Base-by-base conservation (phyloP, 2,888 invertebrate species). In the Andrena trimmerana region DNA sequence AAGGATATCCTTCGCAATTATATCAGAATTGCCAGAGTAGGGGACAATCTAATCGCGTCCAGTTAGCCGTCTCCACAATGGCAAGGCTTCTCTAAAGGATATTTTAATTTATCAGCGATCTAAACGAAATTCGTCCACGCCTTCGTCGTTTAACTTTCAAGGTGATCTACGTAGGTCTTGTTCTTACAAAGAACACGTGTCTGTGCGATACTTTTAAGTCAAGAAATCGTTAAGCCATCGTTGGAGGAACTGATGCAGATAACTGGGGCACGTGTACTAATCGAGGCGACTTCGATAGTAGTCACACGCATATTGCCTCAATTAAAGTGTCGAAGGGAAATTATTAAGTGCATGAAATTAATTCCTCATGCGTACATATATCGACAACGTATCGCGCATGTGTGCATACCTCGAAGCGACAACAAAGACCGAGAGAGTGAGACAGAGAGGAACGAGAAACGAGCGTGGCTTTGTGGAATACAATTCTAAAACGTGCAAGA, bases 31-130 rank as follows among this genome's bases (percentile, higher is more conserved):
- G 4, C 20, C n/a, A 33, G 16, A 20, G 20, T 16, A 16, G 42
- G 48, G 66, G 31, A 4, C 36, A 24, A 33, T 60, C 65, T 69
- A 76, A 70, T 65, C 50, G 50, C 10, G 29, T 57, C 10, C 54
- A 68, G 78, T 72, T 78, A 79, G 42, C 42, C 36, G 36, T 20
- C 60, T 60, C 50, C 52, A 10, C 24, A 16, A 54, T 29, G 10
- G 50, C 13, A 59, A 57, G 63, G 42, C n/a, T 62, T 29, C 50
- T 59, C 10, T 16, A 52, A 65, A 6, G 54, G 48, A 71, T 33
- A 63, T 65, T 57, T 48, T 54, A 74, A 62, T 78, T 70, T 72
- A 6, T 57, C 13, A 13, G 33, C 5, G 27, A 31, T 63, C 16
- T 13, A 63, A 33, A 68, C 33, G 62, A 68, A 70, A 67, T 62